Evolutionary conservation across 2,888 invertebrate species (phyloP), one percentile per base, ranked within the genome.

Genomic region (Chesias legatella): DNA sequence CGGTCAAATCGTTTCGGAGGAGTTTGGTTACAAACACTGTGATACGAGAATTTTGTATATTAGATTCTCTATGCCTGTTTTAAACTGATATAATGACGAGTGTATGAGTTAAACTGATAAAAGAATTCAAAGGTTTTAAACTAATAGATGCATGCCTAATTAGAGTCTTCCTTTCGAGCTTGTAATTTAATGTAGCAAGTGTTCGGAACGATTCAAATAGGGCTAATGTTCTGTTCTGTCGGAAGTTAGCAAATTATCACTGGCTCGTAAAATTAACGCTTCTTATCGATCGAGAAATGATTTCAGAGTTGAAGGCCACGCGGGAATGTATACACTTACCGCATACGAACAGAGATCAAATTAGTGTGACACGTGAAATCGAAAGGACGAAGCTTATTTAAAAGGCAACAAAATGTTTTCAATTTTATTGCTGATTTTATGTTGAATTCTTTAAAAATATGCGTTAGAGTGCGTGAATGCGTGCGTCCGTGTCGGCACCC

Each of bases 211-310:
- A 74, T 75, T 77, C 80, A 67, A 79, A 79, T 86, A 85, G 83
- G 82, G 84, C 77, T 78, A 78, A 52, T 52, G 40, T 5, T 17
- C 13, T 77, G 73, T 67, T 76, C 80, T 76, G 85, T 85, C 88
- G 86, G 88, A 88, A 88, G 88, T 88, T 85, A 80, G 83, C 86
- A 86, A 88, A 88, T 88, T 88, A 88, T 88, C 88, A 83, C 83
- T 83, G 79, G 75, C 73, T 88, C 86, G 86, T 88, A 86, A 88
- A 88, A 86, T 86, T 86, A 88, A 86, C 88, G 82, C 83, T 80
- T 79, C 84, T 85, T 88, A 88, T 88, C 88, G 84, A 80, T 77
- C 75, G 71, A 79, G 73, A 81, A 80, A 84, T 85, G 78, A 85
- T 85, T 82, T 82, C 69, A 61, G 59, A 71, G 63, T 60, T 48